phyloP scores from a whole-genome alignment of 2,113 vertebrate species.

The Crocuta crocuta region DNA sequence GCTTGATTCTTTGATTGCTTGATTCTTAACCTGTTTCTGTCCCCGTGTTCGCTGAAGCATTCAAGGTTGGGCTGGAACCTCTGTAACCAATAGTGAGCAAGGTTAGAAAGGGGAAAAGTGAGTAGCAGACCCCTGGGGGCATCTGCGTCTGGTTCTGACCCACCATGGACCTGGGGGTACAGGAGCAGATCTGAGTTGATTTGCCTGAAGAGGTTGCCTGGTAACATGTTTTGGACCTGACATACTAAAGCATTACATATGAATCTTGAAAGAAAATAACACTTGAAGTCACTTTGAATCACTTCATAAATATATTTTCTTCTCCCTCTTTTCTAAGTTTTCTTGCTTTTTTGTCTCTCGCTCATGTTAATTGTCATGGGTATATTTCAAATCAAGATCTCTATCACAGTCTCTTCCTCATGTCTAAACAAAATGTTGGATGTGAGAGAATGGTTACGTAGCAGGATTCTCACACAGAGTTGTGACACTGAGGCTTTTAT shows the following conservation, averaged over 20 bases:
- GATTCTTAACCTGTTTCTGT: neutral
- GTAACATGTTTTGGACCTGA: neutral
- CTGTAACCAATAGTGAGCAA: neutral
- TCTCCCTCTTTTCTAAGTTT: neutral
- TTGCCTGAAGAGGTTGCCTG: neutral
- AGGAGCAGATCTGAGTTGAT: neutral
- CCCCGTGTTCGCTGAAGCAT: neutral
- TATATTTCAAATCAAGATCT: constrained; percentile 29
- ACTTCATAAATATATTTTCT: neutral
- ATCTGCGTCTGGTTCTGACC: neutral
- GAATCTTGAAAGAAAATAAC: constrained; percentile 20
- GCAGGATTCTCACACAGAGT: no score
- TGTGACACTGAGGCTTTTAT: no score
- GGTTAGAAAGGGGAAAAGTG: neutral
- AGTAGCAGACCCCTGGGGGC: neutral
- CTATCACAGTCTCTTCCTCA: neutral
- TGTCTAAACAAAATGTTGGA: neutral
- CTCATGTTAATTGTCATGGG: neutral
- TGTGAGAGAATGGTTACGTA: neutral
- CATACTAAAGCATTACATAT: neutral
- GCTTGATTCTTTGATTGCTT: neutral
- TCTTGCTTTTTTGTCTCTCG: neutral
- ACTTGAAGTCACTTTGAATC: constrained; percentile 38
- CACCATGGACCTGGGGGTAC: fast-evolving
- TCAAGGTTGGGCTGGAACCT: neutral